Base-by-base conservation (phyloP, 2,888 invertebrate species). In the Neoaliturus tenellus region DNA sequence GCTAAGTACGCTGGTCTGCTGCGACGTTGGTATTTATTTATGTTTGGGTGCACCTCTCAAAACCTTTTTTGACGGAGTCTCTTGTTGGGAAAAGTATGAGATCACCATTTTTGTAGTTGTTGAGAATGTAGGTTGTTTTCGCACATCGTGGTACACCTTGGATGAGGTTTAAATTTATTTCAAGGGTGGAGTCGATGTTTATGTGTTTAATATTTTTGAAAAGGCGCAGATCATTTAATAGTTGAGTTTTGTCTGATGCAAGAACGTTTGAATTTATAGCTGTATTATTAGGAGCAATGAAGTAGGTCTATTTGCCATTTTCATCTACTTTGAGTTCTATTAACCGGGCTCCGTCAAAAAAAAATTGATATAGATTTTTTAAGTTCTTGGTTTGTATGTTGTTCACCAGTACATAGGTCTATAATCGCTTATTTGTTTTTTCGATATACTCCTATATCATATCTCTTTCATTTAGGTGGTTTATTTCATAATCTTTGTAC, bases 81-180 rank as follows among this genome's bases (percentile, higher is more conserved):
- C 55, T 33, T 78, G 78, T 78, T 6, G 78, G 78, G 23, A 78
- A 78, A 14, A 78, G 55, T 33, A 78, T 35, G 28, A 78, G 78
- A 33, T 78, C 55, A 6, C 55, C 78, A 51, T 4, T 3, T 55
- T 33, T 51, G 35, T 78, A 78, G 78, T 55, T 78, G 28, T 78
- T 78, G 1, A 78, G 33, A 17, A 78, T 78, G n/a, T 14, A 78
- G 44, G 78, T 78, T 17, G 78, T 51, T 55, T 78, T 78, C 6
- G 55, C 78, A 55, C 78, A 78, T 12, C 78, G 55, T 33, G 78
- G 78, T 8, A 78, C 78, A 6, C 55, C 78, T 33, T 78, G 55
- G 20, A 78, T 20, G n/a, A 55, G 55, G 35, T 75, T 23, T 48
- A 75, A 25, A 25, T 75, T 35, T 1, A 75, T 41, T 1, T 75